Evolutionary conservation across 2,797 vertebrate species (phyloP), one percentile per base, ranked within the genome.

Genomic region (Paramormyrops hopkinsi): DNA sequence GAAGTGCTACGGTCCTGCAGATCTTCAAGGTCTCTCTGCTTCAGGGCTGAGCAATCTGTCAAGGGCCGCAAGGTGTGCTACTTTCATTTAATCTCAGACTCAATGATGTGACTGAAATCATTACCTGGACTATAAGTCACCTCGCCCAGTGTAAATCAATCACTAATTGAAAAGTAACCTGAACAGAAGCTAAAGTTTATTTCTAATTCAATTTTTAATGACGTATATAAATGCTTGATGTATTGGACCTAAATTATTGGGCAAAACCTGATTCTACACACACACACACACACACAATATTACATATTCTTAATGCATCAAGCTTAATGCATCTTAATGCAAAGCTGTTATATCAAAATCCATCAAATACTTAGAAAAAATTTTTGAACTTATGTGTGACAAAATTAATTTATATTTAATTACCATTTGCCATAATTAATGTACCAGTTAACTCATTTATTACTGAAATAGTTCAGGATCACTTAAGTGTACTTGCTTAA

Each of bases 171-270:
- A 86, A 86, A 29, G 50, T 51, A 54, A 53, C 84, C 41, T n/a
- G 29, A 82, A 82, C 14, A 41, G 76, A 82, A 17, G 76, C 37
- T 82, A 82, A 82, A 82, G 41, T 82, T 82, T 82, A 46, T 82
- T 82, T 82, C 14, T n/a, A 82, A 46, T 82, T 82, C 29, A 41
- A 82, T 82, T 82, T 82, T 82, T 82, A 82, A 82, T 82, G 76
- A 82, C 41, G 2, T 19, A 19, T 82, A 41, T 82, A 82, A 82
- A 46, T n/a, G 19, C 76, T 82, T 46, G 37, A 41, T 82, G 76
- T 46, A 82, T 19, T 82, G 76, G 41, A 82, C 37, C 76, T 46
- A 41, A 44, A 19, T 46, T n/a, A 82, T 82, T 82, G 41, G 41
- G 7, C 14, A 79, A n/a, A 46, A 17, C 14, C 76, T 82, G 17